phyloP scores from a whole-genome alignment of 2,113 vertebrate genomes.

The Tupaia tana region DNA sequence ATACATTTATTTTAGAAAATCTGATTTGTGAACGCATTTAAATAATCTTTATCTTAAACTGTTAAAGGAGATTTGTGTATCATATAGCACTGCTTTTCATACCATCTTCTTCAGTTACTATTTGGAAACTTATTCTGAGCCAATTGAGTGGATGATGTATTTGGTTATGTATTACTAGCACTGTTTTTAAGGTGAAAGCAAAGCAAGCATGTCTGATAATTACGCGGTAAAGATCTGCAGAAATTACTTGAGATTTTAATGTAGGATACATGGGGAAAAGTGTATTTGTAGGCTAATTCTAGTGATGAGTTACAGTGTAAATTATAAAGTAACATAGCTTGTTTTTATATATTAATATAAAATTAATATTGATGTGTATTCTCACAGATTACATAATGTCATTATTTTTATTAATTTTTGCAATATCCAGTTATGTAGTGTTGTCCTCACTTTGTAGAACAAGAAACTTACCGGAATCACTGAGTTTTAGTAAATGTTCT shows the following conservation, averaged over 20 bases:
- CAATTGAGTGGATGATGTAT: not conserved
- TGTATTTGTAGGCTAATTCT: not conserved
- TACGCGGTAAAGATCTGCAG: not conserved
- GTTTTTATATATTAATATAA: not conserved
- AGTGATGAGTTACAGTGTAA: not conserved
- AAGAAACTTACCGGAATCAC: not conserved
- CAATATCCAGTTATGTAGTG: not conserved
- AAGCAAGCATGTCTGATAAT: not conserved
- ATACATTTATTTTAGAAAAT: slow-evolving; percentile 41
- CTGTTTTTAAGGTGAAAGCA: not conserved
- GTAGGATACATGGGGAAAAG: not conserved
- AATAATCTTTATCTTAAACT: slow-evolving; percentile 3
- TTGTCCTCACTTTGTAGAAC: not conserved
- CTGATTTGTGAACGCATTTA: not conserved
- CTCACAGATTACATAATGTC: not conserved
- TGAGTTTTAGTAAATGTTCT: not conserved
- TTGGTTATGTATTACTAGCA: not conserved
- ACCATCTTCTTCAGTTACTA: not conserved
- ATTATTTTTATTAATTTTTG: slow-evolving; percentile 15
- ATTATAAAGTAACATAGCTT: too few species aligned
- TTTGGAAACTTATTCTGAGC: not conserved
- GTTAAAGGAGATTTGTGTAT: not conserved
- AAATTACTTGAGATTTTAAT: not conserved
- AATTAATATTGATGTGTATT: not conserved
- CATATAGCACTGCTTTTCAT: not conserved